phyloP scores from a whole-genome alignment of 1,140 invertebrate species.

The Zaprionus nigranus region DNA sequence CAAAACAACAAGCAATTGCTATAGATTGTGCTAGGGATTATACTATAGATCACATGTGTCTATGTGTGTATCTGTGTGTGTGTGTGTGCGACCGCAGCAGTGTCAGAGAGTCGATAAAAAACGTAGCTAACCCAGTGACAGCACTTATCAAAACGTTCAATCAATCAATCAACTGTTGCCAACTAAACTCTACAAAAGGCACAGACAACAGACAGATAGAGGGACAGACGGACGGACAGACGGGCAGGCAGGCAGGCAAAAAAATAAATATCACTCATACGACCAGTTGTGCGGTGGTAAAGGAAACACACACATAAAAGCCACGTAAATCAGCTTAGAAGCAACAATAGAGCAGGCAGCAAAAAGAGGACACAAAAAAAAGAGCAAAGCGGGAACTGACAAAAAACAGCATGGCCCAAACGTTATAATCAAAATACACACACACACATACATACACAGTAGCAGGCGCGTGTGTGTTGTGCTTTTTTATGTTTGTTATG shows the following conservation, averaged over 20 bases:
- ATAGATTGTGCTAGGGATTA: not conserved
- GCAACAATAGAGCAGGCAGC: conserved; percentile 35
- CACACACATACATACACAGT: not conserved
- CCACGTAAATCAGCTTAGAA: conserved; percentile 69
- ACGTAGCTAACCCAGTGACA: conserved; percentile 65
- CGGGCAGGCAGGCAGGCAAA: not conserved
- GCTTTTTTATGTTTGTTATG: conserved; percentile 41
- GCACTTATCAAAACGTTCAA: conserved; percentile 75
- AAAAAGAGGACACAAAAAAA: conserved; percentile 6
- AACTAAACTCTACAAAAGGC: conserved; percentile 49
- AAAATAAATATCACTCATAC: conserved; percentile 61
- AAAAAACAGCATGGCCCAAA: conserved; percentile 37
- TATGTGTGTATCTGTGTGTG: not conserved
- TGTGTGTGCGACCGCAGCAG: not conserved
- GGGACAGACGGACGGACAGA: conserved; percentile 7
- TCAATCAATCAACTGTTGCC: conserved; percentile 75
- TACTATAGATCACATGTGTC: conserved; percentile 1
- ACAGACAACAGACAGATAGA: not conserved
- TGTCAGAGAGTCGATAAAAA: conserved; percentile 44
- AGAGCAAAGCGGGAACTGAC: not conserved
- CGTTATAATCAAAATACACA: conserved; percentile 48
- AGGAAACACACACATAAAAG: conserved; percentile 49
- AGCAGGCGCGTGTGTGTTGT: not conserved
- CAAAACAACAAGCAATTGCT: conserved; percentile 13
- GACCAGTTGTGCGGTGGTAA: conserved; percentile 49